Base-by-base conservation (phyloP, 1,140 invertebrate species). In the Lerema accius region DNA sequence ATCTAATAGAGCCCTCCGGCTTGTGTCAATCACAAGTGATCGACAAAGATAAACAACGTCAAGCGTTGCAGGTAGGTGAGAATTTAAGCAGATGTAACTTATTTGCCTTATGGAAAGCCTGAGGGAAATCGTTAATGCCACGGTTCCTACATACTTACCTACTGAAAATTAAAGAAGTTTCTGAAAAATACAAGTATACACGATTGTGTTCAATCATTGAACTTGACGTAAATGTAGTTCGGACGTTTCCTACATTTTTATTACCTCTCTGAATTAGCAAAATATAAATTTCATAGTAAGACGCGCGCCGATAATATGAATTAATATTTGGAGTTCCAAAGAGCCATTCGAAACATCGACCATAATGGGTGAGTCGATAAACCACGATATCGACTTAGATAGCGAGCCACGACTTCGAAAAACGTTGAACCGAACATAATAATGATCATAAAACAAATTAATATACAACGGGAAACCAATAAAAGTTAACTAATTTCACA, bases 391-490 rank as follows among this genome's bases (percentile, higher is more conserved):
- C 46, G 46, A 49, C 6, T 49, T 32, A 32, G 26, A 49, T 16
- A 49, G 26, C 23, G 17, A 23, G 17, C 43, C n/a, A 23, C 35
- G 35, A 37, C 1, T 23, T 23, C 17, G 19, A 23, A 16, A 37
- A 39, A 51, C 32, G 49, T 15, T 35, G 11, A 51, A 23, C 37
- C n/a, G 16, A n/a, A 37, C 15, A 37, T 19, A 3, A 51, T 19
- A 51, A 56, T 42, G 43, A 14, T 15, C 40, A 51, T 63, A 59
- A 63, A 64, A 64, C 63, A 64, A 68, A 68, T 68, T 55, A 68
- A 64, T 64, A 37, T 23, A 42, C 40, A 26, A 64, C 55, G 11
- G 14, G 40, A 15, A 14, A 43, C 9, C 53, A 56, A 53, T 64
- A 49, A 64, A 63, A 39, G 40, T 56, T 45, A 56, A 61, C 56